phyloP scores from a whole-genome alignment of 2,888 invertebrate species.

The Acleris literana region DNA sequence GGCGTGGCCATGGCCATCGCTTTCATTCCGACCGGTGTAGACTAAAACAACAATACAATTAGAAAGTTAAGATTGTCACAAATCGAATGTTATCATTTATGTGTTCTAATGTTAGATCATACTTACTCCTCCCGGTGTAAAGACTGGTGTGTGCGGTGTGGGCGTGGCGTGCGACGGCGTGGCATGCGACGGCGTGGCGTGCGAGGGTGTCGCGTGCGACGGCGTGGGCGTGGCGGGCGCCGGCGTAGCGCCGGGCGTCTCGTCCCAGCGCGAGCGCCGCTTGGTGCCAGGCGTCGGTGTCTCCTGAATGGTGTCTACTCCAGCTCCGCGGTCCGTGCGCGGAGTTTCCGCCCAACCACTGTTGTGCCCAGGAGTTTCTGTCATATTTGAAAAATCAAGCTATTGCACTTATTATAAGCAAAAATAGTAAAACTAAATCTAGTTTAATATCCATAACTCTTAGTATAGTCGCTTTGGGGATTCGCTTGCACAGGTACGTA shows the following conservation, averaged over 20 bases:
- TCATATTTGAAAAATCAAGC: constrained; percentile 17
- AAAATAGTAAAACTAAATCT: too few species aligned
- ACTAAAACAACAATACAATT: constrained; percentile 51
- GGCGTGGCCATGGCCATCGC: constrained; percentile 99
- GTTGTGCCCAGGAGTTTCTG: constrained; percentile 97
- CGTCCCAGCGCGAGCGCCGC: constrained; percentile 98
- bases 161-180: constrained; percentile 88
- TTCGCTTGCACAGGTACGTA: too few species aligned
- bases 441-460: too few species aligned
- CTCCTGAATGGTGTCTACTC: constrained; percentile 91
- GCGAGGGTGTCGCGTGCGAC: constrained; percentile 87
- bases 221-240: constrained; percentile 89
- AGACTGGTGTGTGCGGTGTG: constrained; percentile 85
- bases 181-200: constrained; percentile 88
- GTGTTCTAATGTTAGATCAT: not conserved
- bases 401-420: too few species aligned
- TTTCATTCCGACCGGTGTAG: constrained; percentile 95
- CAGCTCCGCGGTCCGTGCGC: constrained; percentile 93
- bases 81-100: not conserved
- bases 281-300: constrained; percentile 98
- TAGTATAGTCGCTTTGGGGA: too few species aligned
- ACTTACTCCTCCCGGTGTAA: constrained; percentile 91
- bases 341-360: constrained; percentile 99
- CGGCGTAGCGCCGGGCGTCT: constrained; percentile 94
- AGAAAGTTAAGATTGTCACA: constrained; percentile 3